These are phyloP conservation scores for Polyommatus iphigenia DNA, from an alignment of 2,888 invertebrate species.

Conservation along the genomic window DNA sequence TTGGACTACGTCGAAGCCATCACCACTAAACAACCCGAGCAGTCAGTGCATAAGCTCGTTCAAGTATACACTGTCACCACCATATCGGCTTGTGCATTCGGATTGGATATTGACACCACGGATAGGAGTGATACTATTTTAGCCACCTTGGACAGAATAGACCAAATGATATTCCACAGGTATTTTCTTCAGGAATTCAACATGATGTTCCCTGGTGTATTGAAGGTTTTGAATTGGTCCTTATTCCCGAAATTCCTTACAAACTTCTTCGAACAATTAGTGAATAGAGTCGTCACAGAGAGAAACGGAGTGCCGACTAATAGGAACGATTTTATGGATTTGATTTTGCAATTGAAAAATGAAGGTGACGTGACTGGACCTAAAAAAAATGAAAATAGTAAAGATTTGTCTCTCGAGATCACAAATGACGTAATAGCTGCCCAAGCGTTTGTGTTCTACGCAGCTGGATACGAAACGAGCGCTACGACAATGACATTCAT, in stretches of 20 bases:
- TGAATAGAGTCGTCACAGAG: conserved; percentile 43
- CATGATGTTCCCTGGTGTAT: conserved; percentile 54
- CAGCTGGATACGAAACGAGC: conserved; percentile 69
- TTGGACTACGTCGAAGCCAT: background rate
- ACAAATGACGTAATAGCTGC: conserved; percentile 28
- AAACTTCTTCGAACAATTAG: conserved; percentile 45
- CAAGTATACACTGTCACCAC: conserved; percentile 54
- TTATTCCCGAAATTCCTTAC: conserved; percentile 45
- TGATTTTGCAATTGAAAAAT: conserved; percentile 46
- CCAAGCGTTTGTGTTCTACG: conserved; percentile 49
- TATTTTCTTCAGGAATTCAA: conserved; percentile 47
- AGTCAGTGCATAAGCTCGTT: conserved; percentile 10
- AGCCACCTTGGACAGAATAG: conserved; percentile 43
- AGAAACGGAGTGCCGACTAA: conserved; percentile 18
- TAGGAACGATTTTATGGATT: conserved; percentile 31
- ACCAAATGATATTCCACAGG: conserved; percentile 35
- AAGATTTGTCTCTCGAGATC: conserved; percentile 21
- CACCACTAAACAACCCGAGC: background rate
- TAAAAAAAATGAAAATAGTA: background rate
- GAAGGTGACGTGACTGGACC: conserved; percentile 48
- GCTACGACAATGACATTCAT: conserved; percentile 61
- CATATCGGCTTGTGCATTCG: conserved; percentile 37
- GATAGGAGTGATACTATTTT: background rate
- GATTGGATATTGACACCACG: background rate
- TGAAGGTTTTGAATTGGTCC: conserved; percentile 47